Percentiles rank a stretch among this genome's conserved stretches.
These are phyloP conservation scores for Macquaria australasica DNA, from an alignment of 2,113 vertebrate genomes.

Conservation along the genomic window DNA sequence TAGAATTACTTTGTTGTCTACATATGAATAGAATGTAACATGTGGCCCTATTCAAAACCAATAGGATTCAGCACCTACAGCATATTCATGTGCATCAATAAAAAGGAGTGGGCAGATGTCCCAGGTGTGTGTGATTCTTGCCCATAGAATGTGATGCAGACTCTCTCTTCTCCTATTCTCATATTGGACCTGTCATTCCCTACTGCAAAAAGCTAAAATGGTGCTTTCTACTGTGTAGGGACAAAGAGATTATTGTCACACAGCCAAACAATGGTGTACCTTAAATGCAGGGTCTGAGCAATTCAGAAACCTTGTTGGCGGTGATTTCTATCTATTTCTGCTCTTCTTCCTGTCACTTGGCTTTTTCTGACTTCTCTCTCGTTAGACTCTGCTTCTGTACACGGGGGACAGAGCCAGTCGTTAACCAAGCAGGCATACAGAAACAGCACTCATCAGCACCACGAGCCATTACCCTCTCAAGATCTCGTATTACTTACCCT, in stretches of 20 bases:
- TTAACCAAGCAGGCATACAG: neutral
- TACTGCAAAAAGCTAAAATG: neutral
- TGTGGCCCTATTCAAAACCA: constrained; percentile 11
- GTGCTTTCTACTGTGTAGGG: neutral
- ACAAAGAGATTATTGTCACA: neutral
- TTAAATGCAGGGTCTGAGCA: neutral
- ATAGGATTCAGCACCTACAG: constrained; percentile 12
- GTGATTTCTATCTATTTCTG: neutral
- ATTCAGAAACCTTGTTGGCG: neutral
- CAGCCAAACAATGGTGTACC: constrained; percentile 4
- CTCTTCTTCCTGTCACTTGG: neutral
- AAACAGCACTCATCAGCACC: neutral
- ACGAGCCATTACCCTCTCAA: neutral
- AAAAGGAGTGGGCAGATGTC: constrained; percentile 18
- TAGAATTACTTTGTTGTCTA: constrained; percentile 41
- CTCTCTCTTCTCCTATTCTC: constrained; percentile 1
- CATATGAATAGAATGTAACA: constrained; percentile 34
- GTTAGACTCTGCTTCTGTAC: neutral
- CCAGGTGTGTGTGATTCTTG: constrained; percentile 28
- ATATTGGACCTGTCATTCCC: neutral
- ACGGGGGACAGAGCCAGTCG: neutral
- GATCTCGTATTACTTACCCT: neutral
- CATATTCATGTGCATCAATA: constrained; percentile 26
- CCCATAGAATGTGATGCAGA: constrained; percentile 5
- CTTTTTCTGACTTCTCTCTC: neutral